phyloP scores from a whole-genome alignment of 1,140 invertebrate genomes.

The Steinernema feltiae region DNA sequence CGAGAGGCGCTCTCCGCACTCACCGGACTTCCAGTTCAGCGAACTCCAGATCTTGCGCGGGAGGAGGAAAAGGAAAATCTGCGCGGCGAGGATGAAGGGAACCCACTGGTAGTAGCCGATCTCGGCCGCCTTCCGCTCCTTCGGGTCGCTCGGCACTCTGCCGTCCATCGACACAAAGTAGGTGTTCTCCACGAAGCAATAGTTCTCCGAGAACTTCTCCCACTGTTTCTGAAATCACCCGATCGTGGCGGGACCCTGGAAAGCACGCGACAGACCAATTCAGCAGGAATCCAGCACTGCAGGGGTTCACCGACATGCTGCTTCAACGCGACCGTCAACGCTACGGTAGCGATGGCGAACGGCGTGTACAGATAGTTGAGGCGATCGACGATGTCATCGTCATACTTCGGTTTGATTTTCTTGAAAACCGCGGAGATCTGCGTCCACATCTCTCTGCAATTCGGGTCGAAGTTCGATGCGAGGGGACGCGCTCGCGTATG shows the following conservation, averaged over 20 bases:
- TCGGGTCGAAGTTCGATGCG: too few species aligned
- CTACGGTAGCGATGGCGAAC: constrained; percentile 15
- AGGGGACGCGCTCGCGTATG: too few species aligned
- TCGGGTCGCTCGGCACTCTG: constrained; percentile 3
- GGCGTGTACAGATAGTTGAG: constrained; percentile 32
- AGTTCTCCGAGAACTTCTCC: constrained; percentile 39
- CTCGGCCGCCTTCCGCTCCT: constrained; percentile 22
- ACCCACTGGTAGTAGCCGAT: constrained; percentile 40
- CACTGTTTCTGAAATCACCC: constrained; percentile 39
- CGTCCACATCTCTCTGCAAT: not conserved
- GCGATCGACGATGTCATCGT: constrained; percentile 62
- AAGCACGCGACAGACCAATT: constrained; percentile 60
- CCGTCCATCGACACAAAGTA: constrained; percentile 33
- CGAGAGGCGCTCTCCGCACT: too few species aligned
- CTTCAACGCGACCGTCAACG: constrained; percentile 26
- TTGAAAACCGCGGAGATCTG: not conserved
- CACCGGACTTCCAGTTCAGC: constrained; percentile 22
- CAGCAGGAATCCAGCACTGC: constrained; percentile 60
- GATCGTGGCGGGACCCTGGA: constrained; percentile 62
- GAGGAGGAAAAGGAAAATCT: constrained; percentile 27
- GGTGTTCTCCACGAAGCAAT: constrained; percentile 40
- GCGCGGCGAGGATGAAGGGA: constrained; percentile 30
- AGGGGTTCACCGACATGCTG: constrained; percentile 60
- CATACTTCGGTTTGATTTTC: constrained; percentile 44
- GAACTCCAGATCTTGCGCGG: constrained; percentile 28